Evolutionary conservation across 2,797 vertebrate genomes (phyloP).

Genomic region (Scomberomorus guttatus): DNA sequence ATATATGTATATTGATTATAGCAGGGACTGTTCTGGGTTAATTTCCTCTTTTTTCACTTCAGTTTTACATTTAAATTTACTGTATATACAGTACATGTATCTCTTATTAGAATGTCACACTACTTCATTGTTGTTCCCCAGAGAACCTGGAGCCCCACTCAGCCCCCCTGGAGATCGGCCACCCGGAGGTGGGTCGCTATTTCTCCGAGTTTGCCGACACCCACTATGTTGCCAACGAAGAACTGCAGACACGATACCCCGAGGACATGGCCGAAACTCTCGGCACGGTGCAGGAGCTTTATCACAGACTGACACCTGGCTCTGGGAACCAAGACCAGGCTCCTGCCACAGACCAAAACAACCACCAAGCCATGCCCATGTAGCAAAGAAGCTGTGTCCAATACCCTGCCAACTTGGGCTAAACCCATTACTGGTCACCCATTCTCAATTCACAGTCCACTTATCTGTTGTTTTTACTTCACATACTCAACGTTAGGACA

Average conservation of each 20-base stretch:
- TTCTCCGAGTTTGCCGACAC: constrained; percentile 92
- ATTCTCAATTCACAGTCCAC: constrained; percentile 49
- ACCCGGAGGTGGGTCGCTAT: constrained; percentile 95
- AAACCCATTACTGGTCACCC: constrained; percentile 19
- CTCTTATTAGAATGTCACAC: neutral
- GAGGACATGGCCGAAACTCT: constrained; percentile 90
- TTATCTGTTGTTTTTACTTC: constrained; percentile 44
- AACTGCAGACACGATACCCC: constrained; percentile 92
- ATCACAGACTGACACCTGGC: constrained; percentile 79
- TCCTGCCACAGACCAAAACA: constrained; percentile 67
- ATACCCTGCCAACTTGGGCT: neutral
- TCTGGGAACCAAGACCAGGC: constrained; percentile 60
- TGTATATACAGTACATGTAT: neutral
- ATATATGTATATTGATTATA: neutral
- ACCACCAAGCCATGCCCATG: constrained; percentile 63
- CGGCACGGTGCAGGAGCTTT: constrained; percentile 88
- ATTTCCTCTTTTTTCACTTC: neutral
- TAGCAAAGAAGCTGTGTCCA: constrained; percentile 52
- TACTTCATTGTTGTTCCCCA: constrained; percentile 59
- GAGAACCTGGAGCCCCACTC: constrained; percentile 95
- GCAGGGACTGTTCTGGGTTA: fast-evolving
- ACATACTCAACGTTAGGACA: neutral
- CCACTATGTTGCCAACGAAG: constrained; percentile 93
- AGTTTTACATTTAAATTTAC: too few relatives aligned
- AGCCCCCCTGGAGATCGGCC: constrained; percentile 92